Evolutionary conservation across 2,797 vertebrate genomes (phyloP).

Genomic region (Lagodon rhomboides): DNA sequence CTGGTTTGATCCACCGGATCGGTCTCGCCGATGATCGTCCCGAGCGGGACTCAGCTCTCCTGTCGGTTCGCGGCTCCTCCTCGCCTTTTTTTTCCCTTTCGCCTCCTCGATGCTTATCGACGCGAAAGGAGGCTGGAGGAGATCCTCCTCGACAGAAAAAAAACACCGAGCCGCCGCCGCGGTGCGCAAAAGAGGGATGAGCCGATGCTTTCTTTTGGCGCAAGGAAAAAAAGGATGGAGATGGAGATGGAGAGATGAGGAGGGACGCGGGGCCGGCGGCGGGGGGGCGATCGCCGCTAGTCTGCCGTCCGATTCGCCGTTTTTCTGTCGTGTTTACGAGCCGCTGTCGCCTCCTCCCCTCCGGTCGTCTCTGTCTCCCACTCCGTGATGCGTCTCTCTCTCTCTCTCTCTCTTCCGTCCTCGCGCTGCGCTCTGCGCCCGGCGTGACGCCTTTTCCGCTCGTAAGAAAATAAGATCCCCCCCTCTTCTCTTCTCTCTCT

Average conservation of each 20-base stretch:
- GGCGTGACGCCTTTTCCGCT: slow-evolving; percentile 70
- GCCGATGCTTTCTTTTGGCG: slow-evolving; percentile 19
- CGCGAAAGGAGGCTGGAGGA: background rate
- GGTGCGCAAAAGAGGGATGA: slow-evolving; percentile 19
- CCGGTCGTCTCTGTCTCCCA: slow-evolving; percentile 15
- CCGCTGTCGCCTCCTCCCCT: slow-evolving; percentile 60
- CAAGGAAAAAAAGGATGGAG: slow-evolving; percentile 58
- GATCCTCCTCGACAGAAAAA: background rate
- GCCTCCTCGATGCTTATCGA: background rate
- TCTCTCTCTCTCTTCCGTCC: slow-evolving; percentile 20
- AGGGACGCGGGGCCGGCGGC: slow-evolving; percentile 39
- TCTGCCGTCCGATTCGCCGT: slow-evolving; percentile 61
- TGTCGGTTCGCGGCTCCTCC: no score
- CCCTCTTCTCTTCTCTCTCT: background rate
- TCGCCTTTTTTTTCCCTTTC: background rate
- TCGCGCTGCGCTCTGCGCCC: slow-evolving; percentile 38
- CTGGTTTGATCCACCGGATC: slow-evolving; percentile 33
- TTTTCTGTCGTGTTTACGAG: slow-evolving; percentile 75
- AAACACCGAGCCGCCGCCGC: background rate
- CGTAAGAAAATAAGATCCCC: slow-evolving; percentile 33
- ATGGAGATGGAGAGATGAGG: slow-evolving; percentile 62
- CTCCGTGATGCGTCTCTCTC: slow-evolving; percentile 48
- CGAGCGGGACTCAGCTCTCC: slow-evolving; percentile 35
- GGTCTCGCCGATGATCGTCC: slow-evolving; percentile 50
- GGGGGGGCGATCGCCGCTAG: slow-evolving; percentile 56